phyloP scores from a whole-genome alignment of 2,797 vertebrate genomes.

The Phoebastria nigripes region DNA sequence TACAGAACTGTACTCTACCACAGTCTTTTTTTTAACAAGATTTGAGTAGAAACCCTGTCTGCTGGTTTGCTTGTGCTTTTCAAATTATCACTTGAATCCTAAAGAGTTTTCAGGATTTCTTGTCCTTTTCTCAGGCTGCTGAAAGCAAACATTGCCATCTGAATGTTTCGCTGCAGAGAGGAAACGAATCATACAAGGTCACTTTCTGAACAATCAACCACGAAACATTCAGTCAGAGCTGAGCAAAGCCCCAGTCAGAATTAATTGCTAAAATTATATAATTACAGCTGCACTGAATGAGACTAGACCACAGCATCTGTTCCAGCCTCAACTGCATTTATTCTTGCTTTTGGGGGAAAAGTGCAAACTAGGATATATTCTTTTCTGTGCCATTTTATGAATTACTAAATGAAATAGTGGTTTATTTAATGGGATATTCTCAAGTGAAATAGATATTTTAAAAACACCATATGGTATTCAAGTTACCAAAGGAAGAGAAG shows the following conservation, averaged over 20 bases:
- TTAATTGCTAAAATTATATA: slow-evolving; percentile 55
- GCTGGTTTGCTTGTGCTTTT: slow-evolving; percentile 24
- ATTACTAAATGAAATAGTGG: background rate
- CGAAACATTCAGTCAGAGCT: background rate
- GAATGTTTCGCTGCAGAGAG: background rate
- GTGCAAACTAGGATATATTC: background rate
- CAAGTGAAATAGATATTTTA: background rate
- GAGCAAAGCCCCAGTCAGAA: slow-evolving; percentile 42
- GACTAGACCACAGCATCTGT: slow-evolving; percentile 32
- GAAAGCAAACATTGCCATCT: slow-evolving; percentile 6
- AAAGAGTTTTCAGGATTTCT: slow-evolving; percentile 28
- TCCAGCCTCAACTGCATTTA: slow-evolving; percentile 23
- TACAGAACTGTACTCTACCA: background rate
- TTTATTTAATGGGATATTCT: background rate
- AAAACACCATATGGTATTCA: background rate
- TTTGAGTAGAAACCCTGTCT: background rate
- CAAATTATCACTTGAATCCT: slow-evolving; percentile 20
- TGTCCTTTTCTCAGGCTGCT: background rate
- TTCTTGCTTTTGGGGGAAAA: background rate
- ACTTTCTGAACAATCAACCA: slow-evolving; percentile 1
- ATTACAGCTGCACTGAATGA: slow-evolving; percentile 47
- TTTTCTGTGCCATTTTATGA: background rate
- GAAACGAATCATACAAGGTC: background rate
- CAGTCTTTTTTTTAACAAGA: background rate
- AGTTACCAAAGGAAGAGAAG: background rate